Evolutionary conservation across 2,797 vertebrate genomes (phyloP).

Genomic region (Furcifer pardalis): DNA sequence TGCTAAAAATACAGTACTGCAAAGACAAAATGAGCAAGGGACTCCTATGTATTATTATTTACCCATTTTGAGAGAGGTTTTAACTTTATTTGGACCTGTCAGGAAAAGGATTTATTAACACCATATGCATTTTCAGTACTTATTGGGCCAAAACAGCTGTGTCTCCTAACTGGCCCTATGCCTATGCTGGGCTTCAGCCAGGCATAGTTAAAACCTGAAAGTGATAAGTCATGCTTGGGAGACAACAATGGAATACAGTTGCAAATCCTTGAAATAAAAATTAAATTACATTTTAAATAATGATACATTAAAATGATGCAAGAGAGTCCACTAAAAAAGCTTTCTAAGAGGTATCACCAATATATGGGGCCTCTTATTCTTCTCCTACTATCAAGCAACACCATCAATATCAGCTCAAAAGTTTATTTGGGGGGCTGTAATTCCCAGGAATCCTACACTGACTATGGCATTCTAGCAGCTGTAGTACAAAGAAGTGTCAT

Average conservation of each 20-base stretch:
- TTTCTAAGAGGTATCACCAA: not conserved
- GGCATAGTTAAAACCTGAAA: constrained; percentile 9
- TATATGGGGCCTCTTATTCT: not conserved
- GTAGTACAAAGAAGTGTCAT: too few species aligned
- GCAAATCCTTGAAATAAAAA: not conserved
- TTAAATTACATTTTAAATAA: not conserved
- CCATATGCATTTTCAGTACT: not conserved
- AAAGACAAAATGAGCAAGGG: not conserved
- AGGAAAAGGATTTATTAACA: constrained; percentile 12
- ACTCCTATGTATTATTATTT: not conserved
- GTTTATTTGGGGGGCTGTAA: too few species aligned
- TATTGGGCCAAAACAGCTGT: constrained; percentile 1
- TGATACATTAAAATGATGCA: not conserved
- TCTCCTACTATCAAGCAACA: not conserved
- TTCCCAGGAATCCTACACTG: too few species aligned
- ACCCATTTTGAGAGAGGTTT: not conserved
- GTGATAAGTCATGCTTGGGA: not conserved
- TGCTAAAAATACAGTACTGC: too few species aligned
- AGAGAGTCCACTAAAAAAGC: not conserved
- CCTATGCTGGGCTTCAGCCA: not conserved
- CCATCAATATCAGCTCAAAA: too few species aligned
- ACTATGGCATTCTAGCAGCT: too few species aligned
- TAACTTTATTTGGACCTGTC: not conserved
- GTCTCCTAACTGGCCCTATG: not conserved
- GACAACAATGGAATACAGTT: not conserved